Conservation (phyloP, 2,888 invertebrate genomes). For the Macrosoma leucophasiata region DNA sequence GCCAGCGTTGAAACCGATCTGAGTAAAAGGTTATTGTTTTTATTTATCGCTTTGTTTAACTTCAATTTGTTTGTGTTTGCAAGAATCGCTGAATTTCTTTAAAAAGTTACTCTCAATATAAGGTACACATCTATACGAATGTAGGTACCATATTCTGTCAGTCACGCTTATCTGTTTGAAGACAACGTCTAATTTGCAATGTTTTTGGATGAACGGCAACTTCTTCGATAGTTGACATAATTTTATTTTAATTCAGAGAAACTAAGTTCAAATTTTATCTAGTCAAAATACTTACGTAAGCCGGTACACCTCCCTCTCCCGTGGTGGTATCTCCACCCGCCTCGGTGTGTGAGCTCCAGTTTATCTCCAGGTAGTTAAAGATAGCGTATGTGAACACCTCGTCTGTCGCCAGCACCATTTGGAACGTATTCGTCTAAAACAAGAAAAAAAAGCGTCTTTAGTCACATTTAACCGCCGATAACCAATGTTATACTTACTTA, state of each 20-base stretch:
- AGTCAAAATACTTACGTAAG: conserved; percentile 80
- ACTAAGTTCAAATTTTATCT: background rate
- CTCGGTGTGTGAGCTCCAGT: conserved; percentile 94
- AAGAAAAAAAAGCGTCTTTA: conserved; percentile 13
- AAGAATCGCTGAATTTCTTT: too few species aligned
- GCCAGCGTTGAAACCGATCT: conserved; percentile 98
- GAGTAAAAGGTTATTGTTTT: too few species aligned
- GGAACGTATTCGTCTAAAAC: conserved; percentile 94
- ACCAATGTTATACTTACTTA: too few species aligned
- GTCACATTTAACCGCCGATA: too few species aligned
- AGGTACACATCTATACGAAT: too few species aligned
- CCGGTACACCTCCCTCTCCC: conserved; percentile 91
- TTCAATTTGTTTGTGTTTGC: background rate
- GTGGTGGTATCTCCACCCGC: conserved; percentile 91
- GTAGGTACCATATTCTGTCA: too few species aligned
- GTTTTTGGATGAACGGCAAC: too few species aligned
- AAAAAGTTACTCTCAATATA: too few species aligned
- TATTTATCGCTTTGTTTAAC: background rate
- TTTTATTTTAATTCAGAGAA: background rate
- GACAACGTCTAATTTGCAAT: too few species aligned
- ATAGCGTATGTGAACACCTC: conserved; percentile 96
- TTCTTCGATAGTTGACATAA: too few species aligned
- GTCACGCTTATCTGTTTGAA: too few species aligned
- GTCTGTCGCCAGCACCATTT: conserved; percentile 94
- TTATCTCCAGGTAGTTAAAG: conserved; percentile 93